phyloP scores from a whole-genome alignment of 2,888 invertebrate genomes.

The Apodemia mormo region DNA sequence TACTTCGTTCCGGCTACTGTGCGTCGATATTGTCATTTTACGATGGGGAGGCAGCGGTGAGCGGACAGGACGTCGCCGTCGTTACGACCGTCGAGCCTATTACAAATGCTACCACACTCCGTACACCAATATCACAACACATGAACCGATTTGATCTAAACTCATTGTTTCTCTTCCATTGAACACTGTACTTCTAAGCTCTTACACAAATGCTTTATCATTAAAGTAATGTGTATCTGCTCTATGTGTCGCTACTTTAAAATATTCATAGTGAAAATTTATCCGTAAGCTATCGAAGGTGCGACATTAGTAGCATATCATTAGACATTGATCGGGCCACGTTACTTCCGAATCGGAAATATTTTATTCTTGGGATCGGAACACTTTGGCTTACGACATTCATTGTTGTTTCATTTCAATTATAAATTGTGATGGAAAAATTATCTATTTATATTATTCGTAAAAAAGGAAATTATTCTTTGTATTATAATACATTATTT shows the following conservation, averaged over 20 bases:
- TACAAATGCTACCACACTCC: constrained; percentile 76
- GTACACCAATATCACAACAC: constrained; percentile 62
- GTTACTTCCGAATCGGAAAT: constrained; percentile 82
- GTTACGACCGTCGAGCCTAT: constrained; percentile 75
- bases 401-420: constrained; percentile 30
- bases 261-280: constrained; percentile 44
- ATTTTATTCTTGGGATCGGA: constrained; percentile 71
- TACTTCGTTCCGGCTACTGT: constrained; percentile 82
- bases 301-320: constrained; percentile 76
- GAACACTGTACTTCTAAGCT: constrained; percentile 51
- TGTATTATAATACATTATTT: no score
- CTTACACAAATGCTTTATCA: constrained; percentile 45
- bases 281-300: constrained; percentile 74
- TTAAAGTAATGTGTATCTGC: constrained; percentile 58
- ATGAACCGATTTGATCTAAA: constrained; percentile 49
- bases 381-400: constrained; percentile 55
- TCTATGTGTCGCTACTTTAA: constrained; percentile 32
- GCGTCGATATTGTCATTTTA: constrained; percentile 81
- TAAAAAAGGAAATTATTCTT: no score
- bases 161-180: constrained; percentile 64
- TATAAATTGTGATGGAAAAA: constrained; percentile 25
- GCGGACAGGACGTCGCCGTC: constrained; percentile 81
- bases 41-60: constrained; percentile 66
- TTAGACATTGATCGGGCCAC: constrained; percentile 72
- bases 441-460: no score